A percentile compares a stretch with the other conserved stretches of the same genome.
These are phyloP conservation scores for Denticeps clupeoides DNA, from an alignment of 2,797 vertebrate genomes.

Conservation along the genomic window DNA sequence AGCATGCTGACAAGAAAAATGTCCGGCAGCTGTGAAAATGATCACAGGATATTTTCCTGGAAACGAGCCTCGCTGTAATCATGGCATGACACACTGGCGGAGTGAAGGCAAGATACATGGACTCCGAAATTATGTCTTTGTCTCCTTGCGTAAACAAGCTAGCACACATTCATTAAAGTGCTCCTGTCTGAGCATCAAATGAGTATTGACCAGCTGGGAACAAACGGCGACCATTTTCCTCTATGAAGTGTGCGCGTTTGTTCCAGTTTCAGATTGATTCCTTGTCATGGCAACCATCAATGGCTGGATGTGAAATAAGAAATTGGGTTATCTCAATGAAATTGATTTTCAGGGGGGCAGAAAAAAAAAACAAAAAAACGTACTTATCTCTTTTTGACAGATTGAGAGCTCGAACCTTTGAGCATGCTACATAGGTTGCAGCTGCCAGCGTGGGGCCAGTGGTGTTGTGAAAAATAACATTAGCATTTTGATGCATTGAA, in stretches of 20 bases:
- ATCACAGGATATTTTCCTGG: constrained; percentile 35
- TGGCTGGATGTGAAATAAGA: constrained; percentile 35
- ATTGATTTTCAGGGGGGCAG: constrained; percentile 38
- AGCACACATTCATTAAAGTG: constrained; percentile 49
- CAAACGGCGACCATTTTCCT: constrained; percentile 51
- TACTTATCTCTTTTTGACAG: constrained; percentile 27
- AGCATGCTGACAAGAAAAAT: constrained; percentile 32
- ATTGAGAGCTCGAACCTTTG: constrained; percentile 30
- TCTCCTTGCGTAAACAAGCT: constrained; percentile 52
- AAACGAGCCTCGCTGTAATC: constrained; percentile 38
- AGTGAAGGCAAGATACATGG: constrained; percentile 33
- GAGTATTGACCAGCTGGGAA: constrained; percentile 56
- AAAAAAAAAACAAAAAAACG: too few relatives aligned
- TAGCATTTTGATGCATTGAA: too few relatives aligned
- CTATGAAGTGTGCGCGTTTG: constrained; percentile 51
- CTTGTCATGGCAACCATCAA: constrained; percentile 47
- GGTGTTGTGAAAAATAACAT: too few relatives aligned
- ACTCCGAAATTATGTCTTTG: constrained; percentile 42
- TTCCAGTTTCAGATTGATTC: constrained; percentile 56
- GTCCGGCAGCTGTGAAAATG: constrained; percentile 28
- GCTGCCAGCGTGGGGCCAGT: too few relatives aligned
- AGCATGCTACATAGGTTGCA: too few relatives aligned
- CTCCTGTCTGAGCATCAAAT: constrained; percentile 44
- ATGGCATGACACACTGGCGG: constrained; percentile 29
- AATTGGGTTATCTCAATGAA: constrained; percentile 42